Evolutionary conservation across 2,888 invertebrate genomes (phyloP).

Genomic region (Caenorhabditis imperialis): DNA sequence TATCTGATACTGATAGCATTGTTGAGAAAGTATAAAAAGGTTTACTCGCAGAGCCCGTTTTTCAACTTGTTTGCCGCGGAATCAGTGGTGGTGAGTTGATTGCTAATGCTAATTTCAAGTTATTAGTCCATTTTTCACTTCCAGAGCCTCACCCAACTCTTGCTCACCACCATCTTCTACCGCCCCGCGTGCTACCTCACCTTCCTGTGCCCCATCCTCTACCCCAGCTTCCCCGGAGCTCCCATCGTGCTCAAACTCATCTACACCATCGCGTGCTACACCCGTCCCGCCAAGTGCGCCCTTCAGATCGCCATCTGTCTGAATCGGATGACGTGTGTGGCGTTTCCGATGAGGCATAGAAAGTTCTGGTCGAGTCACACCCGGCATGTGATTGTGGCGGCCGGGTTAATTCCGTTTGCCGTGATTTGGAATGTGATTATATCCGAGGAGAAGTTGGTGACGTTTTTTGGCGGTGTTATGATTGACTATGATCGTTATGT

Average conservation of each 20-base stretch:
- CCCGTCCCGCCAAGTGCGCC: neutral
- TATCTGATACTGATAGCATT: neutral
- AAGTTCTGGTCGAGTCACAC: neutral
- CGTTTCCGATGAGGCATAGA: neutral
- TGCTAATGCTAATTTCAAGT: too few species aligned
- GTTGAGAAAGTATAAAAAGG: neutral
- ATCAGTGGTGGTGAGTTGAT: neutral
- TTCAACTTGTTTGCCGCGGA: neutral
- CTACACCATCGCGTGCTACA: neutral
- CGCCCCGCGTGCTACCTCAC: neutral
- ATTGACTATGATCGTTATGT: neutral
- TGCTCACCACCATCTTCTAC: neutral
- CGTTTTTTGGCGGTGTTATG: neutral
- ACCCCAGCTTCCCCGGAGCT: neutral
- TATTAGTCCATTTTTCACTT: too few species aligned
- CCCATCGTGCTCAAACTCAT: neutral
- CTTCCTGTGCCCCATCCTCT: neutral
- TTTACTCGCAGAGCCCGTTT: neutral
- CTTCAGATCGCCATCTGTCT: conserved; percentile 10
- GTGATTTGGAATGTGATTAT: conserved; percentile 3
- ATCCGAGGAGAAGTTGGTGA: neutral
- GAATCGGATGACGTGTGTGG: conserved; percentile 2
- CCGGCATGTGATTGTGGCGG: neutral
- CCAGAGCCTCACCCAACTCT: neutral
- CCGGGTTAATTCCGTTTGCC: neutral